These are phyloP conservation scores for Drosophila stalkeri DNA, from an alignment of 2,888 invertebrate species.

Conservation along the genomic window DNA sequence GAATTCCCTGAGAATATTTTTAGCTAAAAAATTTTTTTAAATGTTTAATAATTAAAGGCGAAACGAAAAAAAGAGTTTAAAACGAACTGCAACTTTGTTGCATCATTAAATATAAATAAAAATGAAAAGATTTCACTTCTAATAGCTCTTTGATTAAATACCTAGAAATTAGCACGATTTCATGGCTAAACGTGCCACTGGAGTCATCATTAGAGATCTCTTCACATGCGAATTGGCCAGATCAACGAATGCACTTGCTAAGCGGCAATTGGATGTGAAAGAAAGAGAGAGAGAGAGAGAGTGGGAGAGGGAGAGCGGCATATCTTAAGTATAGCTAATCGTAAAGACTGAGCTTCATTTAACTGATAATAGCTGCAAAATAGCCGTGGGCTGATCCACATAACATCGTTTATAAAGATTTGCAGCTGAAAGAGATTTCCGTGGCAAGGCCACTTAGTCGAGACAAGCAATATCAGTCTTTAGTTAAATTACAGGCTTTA, in stretches of 20 bases:
- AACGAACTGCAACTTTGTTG: neutral
- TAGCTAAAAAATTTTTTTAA: neutral
- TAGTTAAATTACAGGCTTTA: slow-evolving; percentile 69
- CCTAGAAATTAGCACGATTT: slow-evolving; percentile 12
- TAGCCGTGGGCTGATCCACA: slow-evolving; percentile 26
- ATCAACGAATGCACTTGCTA: slow-evolving; percentile 17
- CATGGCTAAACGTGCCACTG: slow-evolving; percentile 4
- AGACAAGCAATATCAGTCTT: slow-evolving; percentile 68
- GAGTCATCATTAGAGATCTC: slow-evolving; percentile 1
- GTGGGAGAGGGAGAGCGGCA: neutral
- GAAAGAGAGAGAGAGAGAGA: neutral
- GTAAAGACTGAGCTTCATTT: slow-evolving; percentile 42
- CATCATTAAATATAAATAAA: neutral
- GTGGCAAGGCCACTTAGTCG: slow-evolving; percentile 59
- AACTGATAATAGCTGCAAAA: slow-evolving; percentile 46
- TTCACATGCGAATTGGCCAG: neutral
- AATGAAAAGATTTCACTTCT: slow-evolving; percentile 13
- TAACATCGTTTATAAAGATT: slow-evolving; percentile 22
- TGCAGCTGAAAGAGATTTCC: slow-evolving; percentile 15
- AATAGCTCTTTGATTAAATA: slow-evolving; percentile 9
- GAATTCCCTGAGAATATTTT: neutral
- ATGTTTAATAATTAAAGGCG: neutral
- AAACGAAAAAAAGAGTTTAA: neutral
- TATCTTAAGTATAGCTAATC: slow-evolving; percentile 33
- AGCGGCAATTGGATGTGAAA: slow-evolving; percentile 23